Conservation (phyloP, 2,797 vertebrate species). For the Neosalanx taihuensis region DNA sequence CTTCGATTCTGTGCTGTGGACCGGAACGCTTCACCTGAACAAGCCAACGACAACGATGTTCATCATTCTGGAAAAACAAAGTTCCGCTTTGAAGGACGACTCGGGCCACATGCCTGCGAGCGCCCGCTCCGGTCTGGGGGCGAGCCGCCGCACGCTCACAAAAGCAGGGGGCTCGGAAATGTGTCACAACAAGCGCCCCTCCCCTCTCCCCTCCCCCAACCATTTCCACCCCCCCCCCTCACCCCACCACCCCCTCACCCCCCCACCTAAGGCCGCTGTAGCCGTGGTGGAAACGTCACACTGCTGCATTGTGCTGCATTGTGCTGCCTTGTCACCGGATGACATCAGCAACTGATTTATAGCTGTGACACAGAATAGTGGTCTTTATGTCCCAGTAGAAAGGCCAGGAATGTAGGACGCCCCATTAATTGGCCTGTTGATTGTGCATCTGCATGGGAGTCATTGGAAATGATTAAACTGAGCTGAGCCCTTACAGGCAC, state of each 20-base stretch:
- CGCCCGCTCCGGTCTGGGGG: constrained; percentile 20
- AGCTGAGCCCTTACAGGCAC: background rate
- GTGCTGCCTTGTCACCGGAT: constrained; percentile 54
- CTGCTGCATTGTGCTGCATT: constrained; percentile 58
- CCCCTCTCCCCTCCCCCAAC: background rate
- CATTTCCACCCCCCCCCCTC: background rate
- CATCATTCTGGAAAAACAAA: no score
- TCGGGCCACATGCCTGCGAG: no score
- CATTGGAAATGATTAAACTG: constrained; percentile 23
- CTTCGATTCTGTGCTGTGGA: no score
- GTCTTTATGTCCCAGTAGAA: constrained; percentile 64
- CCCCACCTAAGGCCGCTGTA: constrained; percentile 19
- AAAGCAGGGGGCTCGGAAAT: constrained; percentile 39
- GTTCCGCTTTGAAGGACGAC: no score
- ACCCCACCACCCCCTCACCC: no score
- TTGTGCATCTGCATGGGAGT: constrained; percentile 50
- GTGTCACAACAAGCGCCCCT: constrained; percentile 12
- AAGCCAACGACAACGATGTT: no score
- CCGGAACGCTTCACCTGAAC: no score
- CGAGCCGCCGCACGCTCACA: constrained; percentile 23
- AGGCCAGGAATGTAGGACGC: constrained; percentile 70
- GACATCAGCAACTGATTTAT: constrained; percentile 70
- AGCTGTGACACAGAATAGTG: constrained; percentile 49
- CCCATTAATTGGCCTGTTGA: constrained; percentile 66
- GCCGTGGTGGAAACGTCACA: constrained; percentile 41